Evolutionary conservation across 2,888 invertebrate genomes (phyloP).

Genomic region (Xestia sexstrigata): DNA sequence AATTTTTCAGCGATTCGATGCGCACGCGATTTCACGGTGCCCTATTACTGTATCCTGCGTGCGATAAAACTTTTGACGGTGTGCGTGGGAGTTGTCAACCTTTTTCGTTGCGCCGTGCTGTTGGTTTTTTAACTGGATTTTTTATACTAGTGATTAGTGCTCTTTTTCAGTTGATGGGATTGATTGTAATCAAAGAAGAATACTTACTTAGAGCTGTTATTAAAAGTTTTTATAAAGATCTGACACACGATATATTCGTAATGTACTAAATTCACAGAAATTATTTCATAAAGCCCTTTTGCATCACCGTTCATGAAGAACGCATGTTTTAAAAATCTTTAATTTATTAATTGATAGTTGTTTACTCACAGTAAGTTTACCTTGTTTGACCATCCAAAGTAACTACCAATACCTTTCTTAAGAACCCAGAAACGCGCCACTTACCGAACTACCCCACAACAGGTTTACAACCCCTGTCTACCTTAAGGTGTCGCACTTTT

Average conservation of each 20-base stretch:
- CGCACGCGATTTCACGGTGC: slow-evolving; percentile 88
- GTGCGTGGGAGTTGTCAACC: slow-evolving; percentile 48
- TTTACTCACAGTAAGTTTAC: too few relatives aligned
- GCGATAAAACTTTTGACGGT: slow-evolving; percentile 67
- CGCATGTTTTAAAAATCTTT: background rate
- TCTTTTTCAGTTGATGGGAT: background rate
- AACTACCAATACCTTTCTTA: background rate
- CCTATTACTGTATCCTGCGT: slow-evolving; percentile 83
- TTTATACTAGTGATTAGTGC: background rate
- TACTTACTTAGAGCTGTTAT: too few relatives aligned
- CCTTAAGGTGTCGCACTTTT: slow-evolving; percentile 83
- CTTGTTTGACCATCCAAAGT: too few relatives aligned
- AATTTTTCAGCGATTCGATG: slow-evolving; percentile 90
- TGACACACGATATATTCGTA: too few relatives aligned
- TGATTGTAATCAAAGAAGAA: background rate
- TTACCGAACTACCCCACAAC: background rate
- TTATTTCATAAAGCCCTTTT: too few relatives aligned
- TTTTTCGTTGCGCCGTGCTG: slow-evolving; percentile 19
- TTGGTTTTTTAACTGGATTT: background rate
- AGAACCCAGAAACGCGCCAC: background rate
- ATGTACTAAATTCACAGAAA: too few relatives aligned
- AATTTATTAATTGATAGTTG: background rate
- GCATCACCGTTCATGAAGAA: background rate
- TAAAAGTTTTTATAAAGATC: too few relatives aligned
- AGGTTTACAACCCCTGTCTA: slow-evolving; percentile 67